These are phyloP conservation scores for Eulithis testata DNA, from an alignment of 2,888 invertebrate species.

Conservation along the genomic window DNA sequence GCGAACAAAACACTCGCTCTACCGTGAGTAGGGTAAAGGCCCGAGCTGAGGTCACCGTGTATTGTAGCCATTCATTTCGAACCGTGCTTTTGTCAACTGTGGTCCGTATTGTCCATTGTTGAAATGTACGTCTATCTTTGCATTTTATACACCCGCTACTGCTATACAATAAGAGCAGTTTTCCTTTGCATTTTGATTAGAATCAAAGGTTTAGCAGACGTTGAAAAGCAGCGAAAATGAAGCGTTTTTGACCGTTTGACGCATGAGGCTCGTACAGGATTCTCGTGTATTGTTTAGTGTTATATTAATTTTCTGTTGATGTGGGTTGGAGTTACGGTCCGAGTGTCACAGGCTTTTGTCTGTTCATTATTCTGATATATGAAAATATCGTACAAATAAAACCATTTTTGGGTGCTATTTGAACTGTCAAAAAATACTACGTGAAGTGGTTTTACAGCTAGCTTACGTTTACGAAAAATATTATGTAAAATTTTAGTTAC, in stretches of 20 bases:
- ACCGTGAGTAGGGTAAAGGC: conserved; percentile 32
- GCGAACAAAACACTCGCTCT: conserved; percentile 40
- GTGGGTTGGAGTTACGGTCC: conserved; percentile 52
- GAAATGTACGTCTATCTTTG: conserved; percentile 27
- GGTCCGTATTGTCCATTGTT: conserved; percentile 41
- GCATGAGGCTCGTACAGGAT: conserved; percentile 55
- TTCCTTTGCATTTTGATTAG: conserved; percentile 18
- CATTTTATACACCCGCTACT: conserved; percentile 20
- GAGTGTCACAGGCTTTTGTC: conserved; percentile 34
- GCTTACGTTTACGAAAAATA: too few relatives aligned
- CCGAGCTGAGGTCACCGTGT: conserved; percentile 36
- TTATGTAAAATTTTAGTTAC: too few relatives aligned
- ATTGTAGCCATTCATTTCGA: conserved; percentile 43
- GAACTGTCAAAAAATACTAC: too few relatives aligned
- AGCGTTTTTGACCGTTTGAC: conserved; percentile 63
- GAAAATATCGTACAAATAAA: too few relatives aligned
- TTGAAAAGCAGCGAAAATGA: conserved; percentile 63
- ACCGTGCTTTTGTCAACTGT: conserved; percentile 42
- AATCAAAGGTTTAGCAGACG: conserved; percentile 22
- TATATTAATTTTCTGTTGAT: conserved; percentile 64
- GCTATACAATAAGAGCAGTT: conserved; percentile 34
- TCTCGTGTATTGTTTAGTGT: conserved; percentile 55
- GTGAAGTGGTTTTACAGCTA: too few relatives aligned
- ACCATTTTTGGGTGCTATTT: too few relatives aligned
- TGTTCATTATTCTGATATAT: conserved; percentile 21